A percentile compares a stretch with the other conserved stretches of the same genome.
Evolutionary conservation across 1,140 invertebrate genomes (phyloP).

Genomic region (Hydropsyche tenuis): DNA sequence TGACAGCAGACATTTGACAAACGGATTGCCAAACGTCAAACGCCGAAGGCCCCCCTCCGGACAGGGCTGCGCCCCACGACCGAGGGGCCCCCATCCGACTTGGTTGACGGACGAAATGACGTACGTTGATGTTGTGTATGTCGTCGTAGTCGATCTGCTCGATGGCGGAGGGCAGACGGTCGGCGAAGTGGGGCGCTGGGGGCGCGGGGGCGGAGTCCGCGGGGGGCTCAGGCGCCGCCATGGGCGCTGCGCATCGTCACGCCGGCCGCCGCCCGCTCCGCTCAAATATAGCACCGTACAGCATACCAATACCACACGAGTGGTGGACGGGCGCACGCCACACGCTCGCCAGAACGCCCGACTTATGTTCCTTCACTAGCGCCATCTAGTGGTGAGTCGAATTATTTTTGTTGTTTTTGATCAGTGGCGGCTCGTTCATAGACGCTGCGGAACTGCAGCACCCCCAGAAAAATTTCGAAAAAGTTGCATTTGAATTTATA

Average conservation of each 20-base stretch:
- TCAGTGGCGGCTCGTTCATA: no score
- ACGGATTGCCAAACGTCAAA: background rate
- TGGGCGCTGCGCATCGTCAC: conserved; percentile 47
- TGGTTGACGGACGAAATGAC: conserved; percentile 30
- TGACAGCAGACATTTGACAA: background rate
- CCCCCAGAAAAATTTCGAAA: no score
- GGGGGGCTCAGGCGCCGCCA: conserved; percentile 46
- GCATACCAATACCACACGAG: conserved; percentile 28
- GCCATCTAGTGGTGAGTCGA: no score
- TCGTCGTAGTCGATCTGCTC: conserved; percentile 63
- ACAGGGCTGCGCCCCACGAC: background rate
- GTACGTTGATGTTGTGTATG: conserved; percentile 62
- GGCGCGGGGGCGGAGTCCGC: conserved; percentile 43
- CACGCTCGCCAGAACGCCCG: background rate
- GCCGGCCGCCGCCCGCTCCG: conserved; percentile 14
- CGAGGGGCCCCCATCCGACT: background rate
- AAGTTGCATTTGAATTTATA: no score
- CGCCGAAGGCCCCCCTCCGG: background rate
- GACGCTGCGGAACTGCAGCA: no score
- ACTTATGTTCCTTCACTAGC: no score
- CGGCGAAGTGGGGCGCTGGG: conserved; percentile 55
- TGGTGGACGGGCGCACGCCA: no score
- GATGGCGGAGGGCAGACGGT: conserved; percentile 50
- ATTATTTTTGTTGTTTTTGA: no score
- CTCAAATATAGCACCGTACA: conserved; percentile 34